Conservation (phyloP, 2,888 invertebrate genomes). For the Prosopocoilus inquinatus region DNA sequence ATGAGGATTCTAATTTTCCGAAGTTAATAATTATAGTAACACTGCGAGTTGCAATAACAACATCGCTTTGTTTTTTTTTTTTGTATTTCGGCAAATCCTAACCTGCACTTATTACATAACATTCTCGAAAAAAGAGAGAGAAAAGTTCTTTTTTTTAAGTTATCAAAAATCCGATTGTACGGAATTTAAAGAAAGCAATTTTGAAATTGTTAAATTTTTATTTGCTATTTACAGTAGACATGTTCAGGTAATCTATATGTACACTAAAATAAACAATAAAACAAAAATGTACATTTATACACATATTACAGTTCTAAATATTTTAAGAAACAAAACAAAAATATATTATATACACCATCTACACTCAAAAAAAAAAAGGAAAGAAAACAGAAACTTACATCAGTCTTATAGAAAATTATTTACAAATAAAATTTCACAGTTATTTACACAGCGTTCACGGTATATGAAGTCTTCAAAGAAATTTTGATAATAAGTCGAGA, state of each 20-base stretch:
- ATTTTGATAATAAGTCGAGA: too few relatives aligned
- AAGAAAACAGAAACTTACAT: slow-evolving; percentile 34
- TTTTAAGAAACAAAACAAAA: slow-evolving; percentile 3
- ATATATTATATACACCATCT: slow-evolving; percentile 26
- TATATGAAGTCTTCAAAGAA: too few relatives aligned
- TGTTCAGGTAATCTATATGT: slow-evolving; percentile 19
- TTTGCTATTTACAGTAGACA: slow-evolving; percentile 20
- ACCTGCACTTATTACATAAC: too few relatives aligned
- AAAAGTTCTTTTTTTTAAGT: too few relatives aligned
- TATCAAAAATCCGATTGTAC: slow-evolving; percentile 2
- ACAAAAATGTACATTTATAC: slow-evolving; percentile 20
- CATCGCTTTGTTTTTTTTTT: too few relatives aligned
- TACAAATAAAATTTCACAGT: slow-evolving; percentile 1
- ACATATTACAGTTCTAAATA: slow-evolving; percentile 11
- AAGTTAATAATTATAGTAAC: too few relatives aligned
- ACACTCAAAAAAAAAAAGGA: slow-evolving; percentile 21
- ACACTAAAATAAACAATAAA: slow-evolving; percentile 18
- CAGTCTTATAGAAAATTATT: slow-evolving; percentile 43
- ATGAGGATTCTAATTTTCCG: too few relatives aligned
- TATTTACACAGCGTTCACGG: not conserved
- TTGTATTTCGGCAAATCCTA: too few relatives aligned
- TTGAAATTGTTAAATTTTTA: not conserved
- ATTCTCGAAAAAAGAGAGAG: too few relatives aligned
- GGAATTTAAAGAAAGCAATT: not conserved
- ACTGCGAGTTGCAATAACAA: too few relatives aligned